These are phyloP conservation scores for Euplagia quadripunctaria DNA, from an alignment of 2,888 invertebrate species.

Conservation along the genomic window DNA sequence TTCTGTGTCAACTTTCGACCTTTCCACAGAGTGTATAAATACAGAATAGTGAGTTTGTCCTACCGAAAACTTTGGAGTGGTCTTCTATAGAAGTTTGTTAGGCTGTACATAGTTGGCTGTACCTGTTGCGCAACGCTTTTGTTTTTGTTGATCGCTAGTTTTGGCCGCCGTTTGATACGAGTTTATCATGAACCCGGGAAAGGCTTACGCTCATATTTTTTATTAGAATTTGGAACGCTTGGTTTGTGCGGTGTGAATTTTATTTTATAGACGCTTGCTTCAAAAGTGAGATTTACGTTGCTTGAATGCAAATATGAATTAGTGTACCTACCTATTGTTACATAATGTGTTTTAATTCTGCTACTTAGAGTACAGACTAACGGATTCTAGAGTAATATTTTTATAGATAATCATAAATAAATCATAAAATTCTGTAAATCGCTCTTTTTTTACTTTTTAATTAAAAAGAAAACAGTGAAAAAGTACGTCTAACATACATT, in stretches of 20 bases:
- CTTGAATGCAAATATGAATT: background rate
- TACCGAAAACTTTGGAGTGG: conserved; percentile 15
- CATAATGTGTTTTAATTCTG: background rate
- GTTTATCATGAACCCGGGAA: conserved; percentile 58
- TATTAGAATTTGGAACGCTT: conserved; percentile 44
- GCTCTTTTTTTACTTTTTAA: too few species aligned
- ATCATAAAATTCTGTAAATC: background rate
- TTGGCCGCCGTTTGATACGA: conserved; percentile 65
- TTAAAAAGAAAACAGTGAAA: too few species aligned
- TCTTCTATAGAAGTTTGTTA: conserved; percentile 23
- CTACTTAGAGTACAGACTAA: background rate
- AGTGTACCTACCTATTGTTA: background rate
- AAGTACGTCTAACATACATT: too few species aligned
- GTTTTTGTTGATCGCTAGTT: conserved; percentile 79
- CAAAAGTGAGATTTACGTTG: conserved; percentile 20
- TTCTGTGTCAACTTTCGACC: conserved; percentile 45
- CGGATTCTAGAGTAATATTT: background rate
- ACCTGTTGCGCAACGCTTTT: conserved; percentile 77
- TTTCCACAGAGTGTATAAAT: conserved; percentile 34
- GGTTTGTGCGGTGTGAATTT: conserved; percentile 44
- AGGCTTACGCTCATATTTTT: conserved; percentile 52
- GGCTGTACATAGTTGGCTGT: conserved; percentile 49
- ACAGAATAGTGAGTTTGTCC: background rate
- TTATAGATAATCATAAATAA: background rate
- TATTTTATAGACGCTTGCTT: conserved; percentile 38